Base-by-base conservation (phyloP, 2,888 invertebrate species). In the Cordilura impudica region DNA sequence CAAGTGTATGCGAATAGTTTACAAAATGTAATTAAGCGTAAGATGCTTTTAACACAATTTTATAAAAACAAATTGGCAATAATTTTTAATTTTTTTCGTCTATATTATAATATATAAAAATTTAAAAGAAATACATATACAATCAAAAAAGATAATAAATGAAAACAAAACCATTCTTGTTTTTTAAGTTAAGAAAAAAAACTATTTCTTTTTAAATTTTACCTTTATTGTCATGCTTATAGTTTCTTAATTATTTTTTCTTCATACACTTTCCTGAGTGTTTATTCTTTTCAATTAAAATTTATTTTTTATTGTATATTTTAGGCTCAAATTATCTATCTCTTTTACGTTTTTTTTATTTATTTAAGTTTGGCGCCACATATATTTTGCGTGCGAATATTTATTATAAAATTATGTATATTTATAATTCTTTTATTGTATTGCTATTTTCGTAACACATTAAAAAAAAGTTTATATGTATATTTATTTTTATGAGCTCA, bases 301-400 rank as follows among this genome's bases (percentile, higher is more conserved):
- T 39, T 39, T 39, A 0, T n/a, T n/a, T n/a, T n/a, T n/a, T n/a
- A 12, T 12, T 47, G 19, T 45, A 60, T 45, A 16, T 61, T 47
- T 61, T 16, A 8, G 29, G 58, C 74, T 61, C 53, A 56, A 54
- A 61, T 72, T 49, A 69, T 63, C 53, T 47, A 12, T 31, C 2
- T 58, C 23, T 43, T 51, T 21, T 60, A 35, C 31, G n/a, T 65
- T 63, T 8, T 56, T 29, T 54, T 63, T 53, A 39, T 72, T 58
- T 71, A 23, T 70, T 51, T 53, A 51, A 72, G 56, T 65, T 77
- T 73, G 81, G 82, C 82, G 82, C 82, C 82, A 81, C 66, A 66
- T 78, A 56, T 66, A 77, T 77, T 63, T 74, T 67, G 67, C 69
- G 69, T 69, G 72, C 65, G 58, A 80, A 80, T 72, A 72, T 76